phyloP scores from a whole-genome alignment of 2,113 vertebrate species.

The Talpa occidentalis region DNA sequence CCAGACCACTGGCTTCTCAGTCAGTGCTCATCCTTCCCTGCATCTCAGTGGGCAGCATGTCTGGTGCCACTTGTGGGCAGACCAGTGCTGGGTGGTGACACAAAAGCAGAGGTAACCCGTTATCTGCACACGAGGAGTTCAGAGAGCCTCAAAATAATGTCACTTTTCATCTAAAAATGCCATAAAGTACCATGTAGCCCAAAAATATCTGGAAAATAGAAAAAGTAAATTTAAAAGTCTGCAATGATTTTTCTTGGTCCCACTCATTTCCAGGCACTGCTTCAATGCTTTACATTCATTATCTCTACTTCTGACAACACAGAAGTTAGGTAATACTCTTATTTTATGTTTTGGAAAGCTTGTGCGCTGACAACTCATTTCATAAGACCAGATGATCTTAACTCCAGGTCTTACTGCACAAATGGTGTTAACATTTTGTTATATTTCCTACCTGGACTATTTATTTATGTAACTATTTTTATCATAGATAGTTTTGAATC shows the following conservation, averaged over 20 bases:
- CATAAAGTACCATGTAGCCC: not conserved
- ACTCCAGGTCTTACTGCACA: not conserved
- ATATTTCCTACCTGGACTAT: not conserved
- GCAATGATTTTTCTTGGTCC: not conserved
- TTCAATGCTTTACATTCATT: not conserved
- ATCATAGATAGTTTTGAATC: not conserved
- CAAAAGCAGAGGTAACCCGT: not conserved
- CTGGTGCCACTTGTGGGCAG: not conserved
- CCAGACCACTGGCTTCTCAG: not conserved
- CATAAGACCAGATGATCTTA: not conserved
- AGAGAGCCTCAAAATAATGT: not conserved
- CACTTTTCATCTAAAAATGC: not conserved
- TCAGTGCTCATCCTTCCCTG: not conserved
- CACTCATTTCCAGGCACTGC: not conserved
- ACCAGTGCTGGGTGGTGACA: not conserved
- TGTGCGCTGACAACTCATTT: not conserved
- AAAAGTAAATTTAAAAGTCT: constrained; percentile 7
- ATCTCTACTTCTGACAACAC: not conserved
- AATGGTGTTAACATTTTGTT: not conserved
- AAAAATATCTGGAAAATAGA: constrained; percentile 2
- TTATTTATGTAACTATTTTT: not conserved
- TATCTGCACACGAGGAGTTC: not conserved
- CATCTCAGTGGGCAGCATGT: not conserved
- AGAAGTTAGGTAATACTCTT: not conserved
- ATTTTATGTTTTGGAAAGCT: constrained; percentile 16